Evolutionary conservation across 2,888 invertebrate species (phyloP).

Genomic region (Proisotoma minuta): DNA sequence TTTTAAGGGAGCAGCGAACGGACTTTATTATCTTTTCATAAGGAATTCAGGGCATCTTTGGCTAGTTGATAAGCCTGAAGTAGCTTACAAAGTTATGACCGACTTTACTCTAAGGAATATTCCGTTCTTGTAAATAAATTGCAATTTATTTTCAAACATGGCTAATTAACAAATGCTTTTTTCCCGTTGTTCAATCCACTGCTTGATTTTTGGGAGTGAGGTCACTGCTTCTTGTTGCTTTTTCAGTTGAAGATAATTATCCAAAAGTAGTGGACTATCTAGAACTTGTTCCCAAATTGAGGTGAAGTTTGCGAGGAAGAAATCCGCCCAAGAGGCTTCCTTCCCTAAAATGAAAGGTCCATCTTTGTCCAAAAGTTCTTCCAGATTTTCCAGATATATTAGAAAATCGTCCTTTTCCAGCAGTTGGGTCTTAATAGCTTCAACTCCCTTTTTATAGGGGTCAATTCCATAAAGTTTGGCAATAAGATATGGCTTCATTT

Average conservation of each 20-base stretch:
- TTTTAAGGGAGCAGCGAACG: slow-evolving; percentile 66
- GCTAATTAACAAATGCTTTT: too few relatives aligned
- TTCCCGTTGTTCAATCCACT: background rate
- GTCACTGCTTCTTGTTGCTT: background rate
- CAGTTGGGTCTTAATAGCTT: background rate
- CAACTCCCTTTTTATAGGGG: background rate
- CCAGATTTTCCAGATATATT: background rate
- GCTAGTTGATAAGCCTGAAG: slow-evolving; percentile 71
- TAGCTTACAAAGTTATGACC: slow-evolving; percentile 68
- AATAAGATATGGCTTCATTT: background rate
- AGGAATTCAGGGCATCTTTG: slow-evolving; percentile 79
- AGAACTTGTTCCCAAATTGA: background rate
- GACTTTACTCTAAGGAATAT: slow-evolving; percentile 61
- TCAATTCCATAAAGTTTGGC: background rate
- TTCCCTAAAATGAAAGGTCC: background rate
- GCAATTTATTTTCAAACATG: too few relatives aligned
- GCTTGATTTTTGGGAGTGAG: background rate
- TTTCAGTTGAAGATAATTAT: background rate
- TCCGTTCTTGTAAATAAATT: too few relatives aligned
- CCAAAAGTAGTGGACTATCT: background rate
- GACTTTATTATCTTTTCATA: slow-evolving; percentile 68
- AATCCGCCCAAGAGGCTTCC: background rate
- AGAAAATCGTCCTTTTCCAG: background rate
- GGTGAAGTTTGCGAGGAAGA: background rate
- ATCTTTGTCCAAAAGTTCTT: background rate